Conservation (phyloP, 2,113 vertebrate species). For the Lagopus muta region DNA sequence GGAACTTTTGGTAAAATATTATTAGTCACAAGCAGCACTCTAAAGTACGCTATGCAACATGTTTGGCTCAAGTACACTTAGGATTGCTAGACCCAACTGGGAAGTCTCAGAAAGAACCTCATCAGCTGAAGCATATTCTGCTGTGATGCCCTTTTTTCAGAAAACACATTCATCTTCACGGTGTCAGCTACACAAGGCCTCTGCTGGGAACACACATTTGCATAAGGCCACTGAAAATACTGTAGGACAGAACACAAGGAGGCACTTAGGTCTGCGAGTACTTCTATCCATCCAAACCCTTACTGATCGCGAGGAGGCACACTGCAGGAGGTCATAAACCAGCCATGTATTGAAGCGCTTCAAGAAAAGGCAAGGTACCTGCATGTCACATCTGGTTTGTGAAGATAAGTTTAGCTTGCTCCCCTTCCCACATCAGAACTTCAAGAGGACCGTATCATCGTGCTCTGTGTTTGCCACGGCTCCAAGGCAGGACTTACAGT, state of each 20-base stretch:
- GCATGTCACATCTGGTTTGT: background rate
- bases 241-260: slow-evolving; percentile 51
- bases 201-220: slow-evolving; percentile 8
- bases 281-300: background rate
- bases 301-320: slow-evolving; percentile 28
- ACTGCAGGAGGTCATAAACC: background rate
- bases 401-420: slow-evolving; percentile 4
- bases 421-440: background rate
- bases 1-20: slow-evolving; percentile 20
- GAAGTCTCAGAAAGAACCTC: slow-evolving; percentile 20
- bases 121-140: background rate
- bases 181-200: slow-evolving; percentile 59
- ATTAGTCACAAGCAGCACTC: slow-evolving; percentile 27
- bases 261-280: slow-evolving; percentile 68
- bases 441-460: background rate
- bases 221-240: slow-evolving; percentile 59
- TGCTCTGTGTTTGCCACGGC: slow-evolving; percentile 49
- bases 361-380: background rate
- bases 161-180: slow-evolving; percentile 15
- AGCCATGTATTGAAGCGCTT: slow-evolving; percentile 31
- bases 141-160: background rate
- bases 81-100: slow-evolving; percentile 22
- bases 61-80: slow-evolving; percentile 67
- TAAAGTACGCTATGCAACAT: background rate
- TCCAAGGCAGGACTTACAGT: background rate